phyloP scores from a whole-genome alignment of 2,113 vertebrate species.

The Heptranchias perlo region DNA sequence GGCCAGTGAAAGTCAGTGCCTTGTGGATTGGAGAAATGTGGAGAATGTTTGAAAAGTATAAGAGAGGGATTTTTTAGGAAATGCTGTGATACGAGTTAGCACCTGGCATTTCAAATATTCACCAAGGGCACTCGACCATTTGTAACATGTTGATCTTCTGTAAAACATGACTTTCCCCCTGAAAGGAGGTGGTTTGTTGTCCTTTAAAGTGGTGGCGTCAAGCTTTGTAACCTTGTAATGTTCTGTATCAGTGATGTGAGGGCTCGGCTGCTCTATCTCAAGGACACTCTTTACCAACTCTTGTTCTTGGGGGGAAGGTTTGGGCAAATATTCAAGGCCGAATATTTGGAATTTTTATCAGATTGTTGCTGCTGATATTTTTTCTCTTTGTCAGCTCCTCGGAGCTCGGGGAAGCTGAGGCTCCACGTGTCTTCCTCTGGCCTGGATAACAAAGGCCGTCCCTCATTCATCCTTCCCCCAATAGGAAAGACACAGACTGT shows the following conservation, averaged over 20 bases:
- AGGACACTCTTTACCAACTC: not conserved
- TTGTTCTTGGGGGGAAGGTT: not conserved
- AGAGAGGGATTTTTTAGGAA: not conserved
- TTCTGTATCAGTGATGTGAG: not conserved
- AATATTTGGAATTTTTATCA: not conserved
- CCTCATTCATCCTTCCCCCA: not conserved
- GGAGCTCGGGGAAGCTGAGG: not conserved
- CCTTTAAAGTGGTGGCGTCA: not conserved
- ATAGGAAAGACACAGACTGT: not conserved
- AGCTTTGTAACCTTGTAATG: constrained; percentile 22
- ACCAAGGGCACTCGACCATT: not conserved
- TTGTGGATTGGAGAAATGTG: not conserved
- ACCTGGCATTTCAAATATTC: not conserved
- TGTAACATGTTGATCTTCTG: not conserved
- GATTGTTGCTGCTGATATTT: not conserved
- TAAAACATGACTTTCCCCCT: not conserved
- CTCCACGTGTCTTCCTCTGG: not conserved
- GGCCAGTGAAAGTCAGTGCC: not conserved
- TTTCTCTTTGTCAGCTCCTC: not conserved
- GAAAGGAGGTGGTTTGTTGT: not conserved
- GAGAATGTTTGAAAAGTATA: not conserved
- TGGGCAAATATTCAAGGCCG: not conserved
- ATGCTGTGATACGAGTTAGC: not conserved
- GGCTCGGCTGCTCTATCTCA: not conserved
- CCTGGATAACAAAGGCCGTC: not conserved